These are phyloP conservation scores for Macrochelys suwanniensis DNA, from an alignment of 2,797 vertebrate species.

Conservation along the genomic window DNA sequence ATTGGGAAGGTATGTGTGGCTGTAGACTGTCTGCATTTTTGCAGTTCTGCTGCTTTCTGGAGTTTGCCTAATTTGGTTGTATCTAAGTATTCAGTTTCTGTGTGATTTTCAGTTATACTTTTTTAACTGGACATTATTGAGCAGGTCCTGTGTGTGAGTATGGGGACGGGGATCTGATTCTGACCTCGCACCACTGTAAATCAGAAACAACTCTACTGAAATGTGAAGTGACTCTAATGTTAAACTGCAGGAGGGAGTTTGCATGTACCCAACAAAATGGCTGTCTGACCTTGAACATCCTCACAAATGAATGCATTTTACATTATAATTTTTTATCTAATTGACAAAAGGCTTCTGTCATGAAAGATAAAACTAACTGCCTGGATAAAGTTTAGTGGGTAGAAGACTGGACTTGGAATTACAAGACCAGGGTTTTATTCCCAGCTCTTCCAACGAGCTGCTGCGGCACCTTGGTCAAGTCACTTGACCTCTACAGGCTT, in stretches of 20 bases:
- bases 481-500: not conserved
- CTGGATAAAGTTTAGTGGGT: not conserved
- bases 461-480: not conserved
- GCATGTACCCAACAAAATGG: not conserved
- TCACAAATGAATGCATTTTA: not conserved
- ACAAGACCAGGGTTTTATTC: not conserved
- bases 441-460: not conserved
- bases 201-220: rapidly evolving
- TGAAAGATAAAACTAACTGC: not conserved
- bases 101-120: rapidly evolving
- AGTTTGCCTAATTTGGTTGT: not conserved
- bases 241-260: not conserved
- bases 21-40: not conserved
- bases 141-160: not conserved
- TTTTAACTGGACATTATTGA: not conserved
- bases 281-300: not conserved
- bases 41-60: not conserved
- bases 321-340: not conserved
- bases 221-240: too few species aligned
- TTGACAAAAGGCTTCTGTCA: not conserved
- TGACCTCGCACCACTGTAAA: rapidly evolving
- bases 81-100: not conserved
- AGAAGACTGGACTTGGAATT: not conserved
- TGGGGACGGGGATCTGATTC: not conserved
- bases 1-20: not conserved